Evolutionary conservation across 2,113 vertebrate genomes (phyloP).

Genomic region (Eretmochelys imbricata): DNA sequence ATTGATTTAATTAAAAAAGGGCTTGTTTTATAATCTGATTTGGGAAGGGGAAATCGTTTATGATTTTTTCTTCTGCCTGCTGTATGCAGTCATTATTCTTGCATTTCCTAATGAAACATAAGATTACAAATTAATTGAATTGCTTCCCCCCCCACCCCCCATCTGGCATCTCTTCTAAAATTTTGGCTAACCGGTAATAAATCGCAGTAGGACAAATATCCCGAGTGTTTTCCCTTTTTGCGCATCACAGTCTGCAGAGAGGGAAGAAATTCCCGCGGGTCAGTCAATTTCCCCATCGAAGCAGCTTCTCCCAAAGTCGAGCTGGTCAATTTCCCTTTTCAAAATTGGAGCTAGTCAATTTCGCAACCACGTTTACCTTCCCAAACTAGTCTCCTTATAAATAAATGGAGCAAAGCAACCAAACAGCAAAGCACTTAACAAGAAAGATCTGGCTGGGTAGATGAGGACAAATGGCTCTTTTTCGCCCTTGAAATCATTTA

Average conservation of each 20-base stretch:
- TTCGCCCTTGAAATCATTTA: background rate
- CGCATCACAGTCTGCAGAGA: background rate
- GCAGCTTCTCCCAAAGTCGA: background rate
- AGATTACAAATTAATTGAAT: conserved; percentile 70
- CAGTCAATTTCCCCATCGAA: background rate
- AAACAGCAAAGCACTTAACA: background rate
- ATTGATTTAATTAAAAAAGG: conserved; percentile 53
- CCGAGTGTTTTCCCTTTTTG: background rate
- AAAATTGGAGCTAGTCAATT: background rate
- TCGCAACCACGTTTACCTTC: background rate
- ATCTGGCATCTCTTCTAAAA: conserved; percentile 48
- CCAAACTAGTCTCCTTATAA: background rate
- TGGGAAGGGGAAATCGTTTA: background rate
- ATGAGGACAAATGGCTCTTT: background rate
- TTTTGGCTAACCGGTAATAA: conserved; percentile 39
- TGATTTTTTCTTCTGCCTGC: background rate
- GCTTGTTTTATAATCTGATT: conserved; percentile 60
- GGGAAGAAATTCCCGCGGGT: accelerated
- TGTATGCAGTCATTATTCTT: conserved; percentile 38
- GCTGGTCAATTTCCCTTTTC: background rate
- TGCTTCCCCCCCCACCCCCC: background rate
- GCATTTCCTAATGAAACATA: conserved; percentile 68
- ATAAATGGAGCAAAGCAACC: background rate
- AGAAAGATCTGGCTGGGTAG: background rate
- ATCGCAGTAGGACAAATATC: background rate